Conservation (phyloP, 2,113 vertebrate genomes). For the Sterrhoptilus dennistouni region DNA sequence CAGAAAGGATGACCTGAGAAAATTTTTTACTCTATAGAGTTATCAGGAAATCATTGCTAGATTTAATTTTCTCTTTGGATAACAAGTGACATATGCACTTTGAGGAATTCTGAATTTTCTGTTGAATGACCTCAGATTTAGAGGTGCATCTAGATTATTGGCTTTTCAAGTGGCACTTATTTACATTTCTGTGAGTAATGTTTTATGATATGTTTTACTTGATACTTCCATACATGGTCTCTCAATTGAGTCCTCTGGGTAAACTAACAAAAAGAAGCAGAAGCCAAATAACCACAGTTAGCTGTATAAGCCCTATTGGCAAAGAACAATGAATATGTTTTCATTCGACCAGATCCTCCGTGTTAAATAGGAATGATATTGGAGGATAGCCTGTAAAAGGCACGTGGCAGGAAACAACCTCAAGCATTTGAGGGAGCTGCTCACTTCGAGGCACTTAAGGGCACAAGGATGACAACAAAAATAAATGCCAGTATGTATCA, state of each 20-base stretch:
- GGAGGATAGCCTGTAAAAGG: background rate
- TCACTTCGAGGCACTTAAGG: background rate
- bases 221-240: background rate
- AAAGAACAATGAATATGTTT: background rate
- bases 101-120: background rate
- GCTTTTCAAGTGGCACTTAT: slow-evolving; percentile 63
- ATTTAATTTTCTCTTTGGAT: slow-evolving; percentile 57
- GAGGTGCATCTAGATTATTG: slow-evolving; percentile 52
- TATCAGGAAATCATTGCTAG: slow-evolving; percentile 7
- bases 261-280: slow-evolving; percentile 29
- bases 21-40: background rate
- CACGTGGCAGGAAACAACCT: background rate
- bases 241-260: slow-evolving; percentile 6
- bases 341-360: background rate
- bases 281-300: background rate
- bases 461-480: background rate
- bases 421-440: background rate
- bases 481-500: background rate
- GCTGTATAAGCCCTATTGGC: background rate
- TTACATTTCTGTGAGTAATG: slow-evolving; percentile 12
- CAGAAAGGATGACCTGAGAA: background rate
- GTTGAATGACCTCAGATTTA: slow-evolving; percentile 38
- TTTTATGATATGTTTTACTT: slow-evolving; percentile 48
- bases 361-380: background rate
- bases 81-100: slow-evolving; percentile 21